These are phyloP conservation scores for Harpagus bidentatus DNA, from an alignment of 2,113 vertebrate genomes.

Conservation along the genomic window DNA sequence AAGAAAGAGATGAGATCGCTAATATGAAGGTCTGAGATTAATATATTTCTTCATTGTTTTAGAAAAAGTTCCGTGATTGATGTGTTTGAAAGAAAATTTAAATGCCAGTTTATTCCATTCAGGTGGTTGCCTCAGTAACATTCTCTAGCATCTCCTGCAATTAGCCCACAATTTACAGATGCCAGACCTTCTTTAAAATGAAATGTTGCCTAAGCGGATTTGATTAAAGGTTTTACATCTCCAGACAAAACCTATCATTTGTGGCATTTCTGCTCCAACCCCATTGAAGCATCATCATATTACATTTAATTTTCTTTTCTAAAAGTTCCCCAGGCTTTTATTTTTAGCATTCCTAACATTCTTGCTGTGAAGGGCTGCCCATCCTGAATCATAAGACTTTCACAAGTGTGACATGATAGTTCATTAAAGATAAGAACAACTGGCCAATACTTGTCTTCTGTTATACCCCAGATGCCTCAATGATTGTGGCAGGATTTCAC, in stretches of 20 bases:
- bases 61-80: neutral
- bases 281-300: neutral
- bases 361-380: neutral
- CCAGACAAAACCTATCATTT: neutral
- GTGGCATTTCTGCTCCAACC: neutral
- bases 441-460: neutral
- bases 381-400: neutral
- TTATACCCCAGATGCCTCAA: neutral
- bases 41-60: neutral
- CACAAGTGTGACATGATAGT: neutral
- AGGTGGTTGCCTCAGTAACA: neutral
- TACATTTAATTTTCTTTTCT: neutral
- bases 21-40: neutral
- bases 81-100: neutral
- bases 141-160: neutral
- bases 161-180: neutral
- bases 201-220: neutral
- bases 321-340: neutral
- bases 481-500: neutral
- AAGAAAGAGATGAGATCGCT: neutral
- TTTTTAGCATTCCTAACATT: neutral
- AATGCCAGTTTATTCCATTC: neutral
- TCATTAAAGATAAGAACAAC: neutral
- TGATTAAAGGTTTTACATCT: neutral
- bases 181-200: neutral